phyloP scores from a whole-genome alignment of 2,113 vertebrate species.

The Romanogobio albipinnatus region DNA sequence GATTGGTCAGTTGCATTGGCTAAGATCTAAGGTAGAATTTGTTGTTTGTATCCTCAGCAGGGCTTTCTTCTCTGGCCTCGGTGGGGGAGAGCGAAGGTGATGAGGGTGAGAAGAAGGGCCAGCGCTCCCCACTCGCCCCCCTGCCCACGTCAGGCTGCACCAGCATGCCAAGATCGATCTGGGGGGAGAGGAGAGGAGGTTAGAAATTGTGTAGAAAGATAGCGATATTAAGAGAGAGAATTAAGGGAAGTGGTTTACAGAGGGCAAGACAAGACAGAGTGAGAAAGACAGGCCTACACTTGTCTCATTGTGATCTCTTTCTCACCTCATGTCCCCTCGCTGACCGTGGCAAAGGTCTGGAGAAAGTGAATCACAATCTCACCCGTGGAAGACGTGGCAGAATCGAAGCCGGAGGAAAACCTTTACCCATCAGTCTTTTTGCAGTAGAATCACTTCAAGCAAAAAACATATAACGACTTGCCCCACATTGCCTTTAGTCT shows the following conservation, averaged over 20 bases:
- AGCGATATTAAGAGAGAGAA: slow-evolving; percentile 30
- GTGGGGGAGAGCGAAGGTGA: slow-evolving; percentile 64
- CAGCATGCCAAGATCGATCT: slow-evolving; percentile 83
- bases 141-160: slow-evolving; percentile 75
- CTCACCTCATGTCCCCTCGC: slow-evolving; percentile 76
- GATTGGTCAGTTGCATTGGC: slow-evolving; percentile 85
- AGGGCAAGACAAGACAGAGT: slow-evolving; percentile 56
- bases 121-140: slow-evolving; percentile 69
- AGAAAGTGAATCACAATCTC: slow-evolving; percentile 49
- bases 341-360: slow-evolving; percentile 62
- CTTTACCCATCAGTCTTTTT: neutral
- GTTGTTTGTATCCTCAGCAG: slow-evolving; percentile 91
- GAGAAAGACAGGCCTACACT: slow-evolving; percentile 42
- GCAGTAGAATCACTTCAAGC: neutral
- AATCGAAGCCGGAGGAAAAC: slow-evolving; percentile 23
- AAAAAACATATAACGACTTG: neutral
- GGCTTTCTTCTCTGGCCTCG: slow-evolving; percentile 73
- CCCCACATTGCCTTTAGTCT: neutral
- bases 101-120: slow-evolving; percentile 85
- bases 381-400: slow-evolving; percentile 24
- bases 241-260: slow-evolving; percentile 34
- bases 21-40: slow-evolving; percentile 87
- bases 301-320: slow-evolving; percentile 72
- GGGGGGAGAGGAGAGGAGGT: slow-evolving; percentile 70
- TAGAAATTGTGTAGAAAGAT: slow-evolving; percentile 47